Base-by-base conservation (phyloP, 2,797 vertebrate species). In the Benthosema pterotum region DNA sequence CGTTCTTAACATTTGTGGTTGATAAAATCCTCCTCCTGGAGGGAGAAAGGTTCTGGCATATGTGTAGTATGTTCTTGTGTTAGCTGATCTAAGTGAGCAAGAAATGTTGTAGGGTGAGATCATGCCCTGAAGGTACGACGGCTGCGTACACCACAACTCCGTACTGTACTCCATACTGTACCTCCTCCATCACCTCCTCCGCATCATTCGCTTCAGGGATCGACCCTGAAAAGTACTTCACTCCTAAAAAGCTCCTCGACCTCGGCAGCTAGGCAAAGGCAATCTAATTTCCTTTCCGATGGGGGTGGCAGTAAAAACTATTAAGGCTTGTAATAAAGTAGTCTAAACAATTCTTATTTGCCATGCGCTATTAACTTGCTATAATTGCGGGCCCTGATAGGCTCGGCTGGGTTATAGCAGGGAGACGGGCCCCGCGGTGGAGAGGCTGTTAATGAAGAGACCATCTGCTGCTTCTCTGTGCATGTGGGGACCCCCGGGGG, bases 281-380 rank as follows among this genome's bases (percentile, higher is more conserved):
- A 89, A 89, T 91, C 82, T 87, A 79, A 89, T 89, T 86, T 77
- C 65, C 67, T 58, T 49, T 51, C 75, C 73, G 77, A 90, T 84
- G 78, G 71, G 32, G 79, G 69, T 55, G 65, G 72, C 80, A 89
- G 82, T 88, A 82, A 87, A 89, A 89, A 83, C 90, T 87, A 90
- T 89, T 88, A 88, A 80, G 81, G 79, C 80, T 89, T 87, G 82
- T 87, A 89, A 92, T 90, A 89, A 89, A 88, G 77, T 75, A 82
- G 83, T 87, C 88, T 88, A 88, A 91, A 89, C 87, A 84, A 80
- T 88, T 90, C 86, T 88, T 80, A 89, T 87, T 87, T 82, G 83
- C 83, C 78, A 89, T 49, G 90, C 89, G 73, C 87, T 85, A 88
- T 91, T 89, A 91, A 89, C 83, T 82, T 78, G 46, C 69, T 69